Base-by-base conservation (phyloP, 1,140 invertebrate genomes). In the Galleria mellonella region DNA sequence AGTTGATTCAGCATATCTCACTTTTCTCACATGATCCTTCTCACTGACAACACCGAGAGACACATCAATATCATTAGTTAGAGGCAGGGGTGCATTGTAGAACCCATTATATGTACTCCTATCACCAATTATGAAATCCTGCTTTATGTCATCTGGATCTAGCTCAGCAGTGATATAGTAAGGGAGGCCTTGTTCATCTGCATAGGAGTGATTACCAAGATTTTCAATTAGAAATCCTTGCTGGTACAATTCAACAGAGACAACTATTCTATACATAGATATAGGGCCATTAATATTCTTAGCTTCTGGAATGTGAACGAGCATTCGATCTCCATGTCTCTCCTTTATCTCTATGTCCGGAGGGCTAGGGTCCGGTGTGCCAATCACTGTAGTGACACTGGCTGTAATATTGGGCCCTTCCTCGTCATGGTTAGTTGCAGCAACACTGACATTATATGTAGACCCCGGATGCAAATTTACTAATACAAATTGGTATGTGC, bases 121-220 rank as follows among this genome's bases (percentile, higher is more conserved):
- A 85, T 96, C 92, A 9, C 96, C 95, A 33, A 97, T 90, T 4
- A 89, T 86, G 86, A 97, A 97, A 13, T 88, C 84, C 63, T 84
- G 64, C 47, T 86, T 87, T 47, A 86, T 90, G 73, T 79, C 87
- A 51, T 89, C 65, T 57, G 87, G 87, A 35, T 89, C 87, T 43
- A 97, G 84, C 75, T 95, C 91, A 1, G 91, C 95, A 11, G 94
- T 90, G 23, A 96, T 91, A 58, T 97, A 97, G 71, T 94, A 96
- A 9, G 90, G 89, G 4, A 92, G 62, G 9, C 91, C 53, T 89
- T 87, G 51, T 83, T 86, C 41, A 72, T 74, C 1, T 91, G 90
- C 65, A 88, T 86, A 59, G 87, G 72, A 61, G 72, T 90, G 93
- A 59, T 90, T 88, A 12, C 86, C 74, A 0, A 91, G 69, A 59